These are phyloP conservation scores for Haemorhous mexicanus DNA, from an alignment of 2,113 vertebrate genomes.

Conservation along the genomic window DNA sequence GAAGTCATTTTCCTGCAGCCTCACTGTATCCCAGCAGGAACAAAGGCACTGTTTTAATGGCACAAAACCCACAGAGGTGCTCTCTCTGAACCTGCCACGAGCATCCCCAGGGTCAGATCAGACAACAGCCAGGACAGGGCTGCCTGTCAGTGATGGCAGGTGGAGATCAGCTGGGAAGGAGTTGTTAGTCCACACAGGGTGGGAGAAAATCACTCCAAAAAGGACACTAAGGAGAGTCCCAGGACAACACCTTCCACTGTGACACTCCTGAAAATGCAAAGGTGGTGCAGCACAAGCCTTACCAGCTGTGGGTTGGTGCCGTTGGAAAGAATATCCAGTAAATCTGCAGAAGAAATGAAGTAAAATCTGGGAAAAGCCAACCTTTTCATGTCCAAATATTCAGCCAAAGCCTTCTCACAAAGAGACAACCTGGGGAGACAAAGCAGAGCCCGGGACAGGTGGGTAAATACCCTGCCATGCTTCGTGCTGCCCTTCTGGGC, in stretches of 20 bases:
- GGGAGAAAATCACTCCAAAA: not conserved
- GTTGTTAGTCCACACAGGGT: rapidly evolving
- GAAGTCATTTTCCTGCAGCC: not conserved
- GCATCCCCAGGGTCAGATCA: not conserved
- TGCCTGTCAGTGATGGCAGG: not conserved
- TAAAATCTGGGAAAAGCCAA: conserved; percentile 94
- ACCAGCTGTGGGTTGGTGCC: conserved; percentile 86
- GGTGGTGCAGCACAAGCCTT: not conserved
- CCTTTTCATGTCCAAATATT: conserved; percentile 93
- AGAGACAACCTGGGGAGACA: conserved; percentile 80
- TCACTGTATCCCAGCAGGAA: not conserved
- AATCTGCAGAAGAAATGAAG: conserved; percentile 96
- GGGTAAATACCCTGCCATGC: not conserved
- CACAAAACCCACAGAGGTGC: not conserved
- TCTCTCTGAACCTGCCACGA: not conserved
- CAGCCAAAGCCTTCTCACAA: conserved; percentile 93
- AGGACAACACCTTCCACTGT: not conserved
- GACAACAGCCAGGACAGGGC: not conserved
- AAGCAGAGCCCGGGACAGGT: not conserved
- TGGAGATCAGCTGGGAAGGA: not conserved
- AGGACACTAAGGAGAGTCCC: not conserved
- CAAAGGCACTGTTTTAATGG: not conserved
- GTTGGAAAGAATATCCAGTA: conserved; percentile 93
- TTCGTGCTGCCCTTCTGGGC: not conserved
- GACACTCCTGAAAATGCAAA: not conserved